Evolutionary conservation across 2,888 invertebrate species (phyloP), one percentile per base, ranked within the genome.

Genomic region (Nomada fabriciana): DNA sequence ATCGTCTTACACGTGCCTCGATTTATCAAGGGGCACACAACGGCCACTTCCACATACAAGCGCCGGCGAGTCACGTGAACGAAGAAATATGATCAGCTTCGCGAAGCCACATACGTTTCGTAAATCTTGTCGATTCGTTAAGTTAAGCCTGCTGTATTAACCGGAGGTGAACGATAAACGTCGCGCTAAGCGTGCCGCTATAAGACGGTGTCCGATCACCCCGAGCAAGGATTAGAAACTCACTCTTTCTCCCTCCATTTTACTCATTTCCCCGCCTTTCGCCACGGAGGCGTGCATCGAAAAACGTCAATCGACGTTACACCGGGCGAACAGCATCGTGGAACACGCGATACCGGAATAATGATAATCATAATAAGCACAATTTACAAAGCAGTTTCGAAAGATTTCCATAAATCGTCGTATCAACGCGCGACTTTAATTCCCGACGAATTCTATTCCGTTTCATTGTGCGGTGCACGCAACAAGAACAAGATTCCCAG

Each of bases 81-180:
- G 86, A 88, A 88, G 87, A 88, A 86, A 86, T 86, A 88, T 83
- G 88, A 81, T 88, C 85, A 47, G 86, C 67, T 52, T 80, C 79
- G 75, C 78, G 79, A 75, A 81, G 85, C 86, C 88, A 69, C 87
- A 83, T 82, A 86, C 80, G 80, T 86, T 88, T 86, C 86, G 88
- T 88, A 86, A 88, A 88, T 88, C 87, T 88, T 81, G 82, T 85
- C 88, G 86, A 88, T 88, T 88, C 87, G 87, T 88, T 86, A 86
- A 88, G 81, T 78, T 86, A 87, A 87, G 86, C 86, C 77, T 82
- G 85, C 80, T 85, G 87, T 82, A 86, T 86, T 85, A 87, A 82
- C 79, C 85, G 29, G 76, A 52, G 70, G 63, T 42, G 64, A 82
- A 74, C 87, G 86, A 87, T 87, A 82, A 86, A 87, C 83, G 87